These are phyloP conservation scores for Heliothis virescens DNA, from an alignment of 1,140 invertebrate species.

Conservation along the genomic window DNA sequence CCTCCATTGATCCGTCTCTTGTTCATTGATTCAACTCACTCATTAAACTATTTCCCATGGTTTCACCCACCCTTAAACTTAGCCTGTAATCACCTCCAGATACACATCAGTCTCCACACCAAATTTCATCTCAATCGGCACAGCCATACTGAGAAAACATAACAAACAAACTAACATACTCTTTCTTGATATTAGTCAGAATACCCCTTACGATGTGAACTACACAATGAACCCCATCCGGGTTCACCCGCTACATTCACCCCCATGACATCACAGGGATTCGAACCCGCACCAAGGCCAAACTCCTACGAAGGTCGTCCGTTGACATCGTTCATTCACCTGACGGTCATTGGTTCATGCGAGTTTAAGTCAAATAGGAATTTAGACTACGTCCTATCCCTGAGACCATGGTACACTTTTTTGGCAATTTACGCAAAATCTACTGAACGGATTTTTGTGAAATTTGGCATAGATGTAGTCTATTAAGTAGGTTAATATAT, in stretches of 20 bases:
- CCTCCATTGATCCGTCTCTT: too few relatives aligned
- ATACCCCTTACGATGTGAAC: not conserved
- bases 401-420: not conserved
- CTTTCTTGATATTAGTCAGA: too few relatives aligned
- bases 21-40: too few relatives aligned
- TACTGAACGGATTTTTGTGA: too few relatives aligned
- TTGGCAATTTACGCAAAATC: not conserved
- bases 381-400: not conserved
- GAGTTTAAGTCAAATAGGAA: not conserved
- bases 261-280: constrained; percentile 41
- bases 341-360: not conserved
- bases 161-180: too few relatives aligned
- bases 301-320: constrained; percentile 23
- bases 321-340: constrained; percentile 32
- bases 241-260: constrained; percentile 29
- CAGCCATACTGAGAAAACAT: too few relatives aligned
- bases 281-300: constrained; percentile 45
- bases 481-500: not conserved
- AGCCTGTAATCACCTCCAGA: too few relatives aligned
- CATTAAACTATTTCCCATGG: too few relatives aligned
- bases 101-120: too few relatives aligned
- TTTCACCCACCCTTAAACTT: too few relatives aligned
- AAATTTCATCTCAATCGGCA: too few relatives aligned
- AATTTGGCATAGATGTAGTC: not conserved
- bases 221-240: constrained; percentile 11